A percentile compares a stretch with the other conserved stretches of the same genome.
Evolutionary conservation across 2,113 vertebrate genomes (phyloP).

Genomic region (Eclectus roratus): DNA sequence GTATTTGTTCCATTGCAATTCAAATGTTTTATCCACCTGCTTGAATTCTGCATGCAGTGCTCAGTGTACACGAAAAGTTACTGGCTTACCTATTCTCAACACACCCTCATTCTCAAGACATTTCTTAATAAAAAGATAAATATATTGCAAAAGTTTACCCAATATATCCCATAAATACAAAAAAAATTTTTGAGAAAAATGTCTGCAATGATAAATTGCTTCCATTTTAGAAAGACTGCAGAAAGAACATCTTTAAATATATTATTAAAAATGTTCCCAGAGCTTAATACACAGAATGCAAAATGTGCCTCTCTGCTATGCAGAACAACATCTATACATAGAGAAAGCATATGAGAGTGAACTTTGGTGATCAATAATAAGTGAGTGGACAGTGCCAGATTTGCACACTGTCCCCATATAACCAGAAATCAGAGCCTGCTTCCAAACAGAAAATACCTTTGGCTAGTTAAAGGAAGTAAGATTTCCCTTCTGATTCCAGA

Average conservation of each 20-base stretch:
- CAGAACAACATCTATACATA: not conserved
- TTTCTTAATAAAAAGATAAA: not conserved
- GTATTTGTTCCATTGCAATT: not conserved
- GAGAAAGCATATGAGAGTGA: not conserved
- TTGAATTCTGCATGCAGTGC: not conserved
- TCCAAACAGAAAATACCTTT: not conserved
- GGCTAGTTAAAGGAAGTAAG: not conserved
- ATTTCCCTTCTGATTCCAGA: not conserved
- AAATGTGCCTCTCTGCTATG: not conserved
- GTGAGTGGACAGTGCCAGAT: not conserved
- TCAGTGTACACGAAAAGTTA: not conserved
- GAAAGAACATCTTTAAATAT: not conserved
- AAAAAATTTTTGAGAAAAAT: not conserved
- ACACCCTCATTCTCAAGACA: not conserved
- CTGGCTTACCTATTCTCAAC: not conserved
- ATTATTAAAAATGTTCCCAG: not conserved
- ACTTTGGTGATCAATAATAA: not conserved
- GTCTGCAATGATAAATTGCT: not conserved
- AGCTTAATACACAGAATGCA: not conserved
- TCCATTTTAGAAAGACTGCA: not conserved
- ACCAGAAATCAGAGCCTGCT: not conserved
- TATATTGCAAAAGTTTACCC: not conserved
- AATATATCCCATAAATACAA: not conserved
- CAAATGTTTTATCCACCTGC: not conserved
- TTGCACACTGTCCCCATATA: not conserved